Evolutionary conservation across 2,888 invertebrate species (phyloP), one percentile per base, ranked within the genome.

Genomic region (Protodeltote pygarga): DNA sequence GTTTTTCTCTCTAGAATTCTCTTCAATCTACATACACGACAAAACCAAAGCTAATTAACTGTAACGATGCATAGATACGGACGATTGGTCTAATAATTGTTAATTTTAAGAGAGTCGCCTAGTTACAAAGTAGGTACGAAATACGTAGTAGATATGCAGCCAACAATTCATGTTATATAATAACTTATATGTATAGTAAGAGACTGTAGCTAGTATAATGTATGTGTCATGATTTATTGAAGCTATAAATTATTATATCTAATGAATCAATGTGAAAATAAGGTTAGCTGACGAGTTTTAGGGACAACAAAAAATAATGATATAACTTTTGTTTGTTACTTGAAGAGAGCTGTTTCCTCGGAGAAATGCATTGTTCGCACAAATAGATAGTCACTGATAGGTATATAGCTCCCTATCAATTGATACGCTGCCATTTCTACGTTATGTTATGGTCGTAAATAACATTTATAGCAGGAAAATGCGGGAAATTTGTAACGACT

Each of bases 271-370:
- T n/a, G n/a, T n/a, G n/a, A n/a, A n/a, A n/a, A n/a, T n/a, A 4
- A 11, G 6, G 4, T 3, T 10, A 9, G 6, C 6, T 16, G 15
- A 15, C 15, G 10, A 9, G 13, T n/a, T n/a, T n/a, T n/a, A n/a
- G n/a, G n/a, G n/a, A n/a, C n/a, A 11, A 39, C 8, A 60, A 42
- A 52, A 49, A 57, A n/a, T n/a, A 52, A 61, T 67, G 54, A 52
- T 49, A 54, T 57, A 78, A 76, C 75, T 77, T 76, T 76, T 73
- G 71, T 72, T n/a, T 75, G 66, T 72, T 73, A 54, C n/a, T 66
- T 54, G 49, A 52, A 47, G 44, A 39, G 37, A 48, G 65, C 34
- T 17, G 29, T 28, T 32, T n/a, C n/a, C n/a, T n/a, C n/a, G 45
- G 27, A 32, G 37, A 42, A 37, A 40, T 39, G 27, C 38, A 38